Base-by-base conservation (phyloP, 2,888 invertebrate species). In the Synergus itoensis region DNA sequence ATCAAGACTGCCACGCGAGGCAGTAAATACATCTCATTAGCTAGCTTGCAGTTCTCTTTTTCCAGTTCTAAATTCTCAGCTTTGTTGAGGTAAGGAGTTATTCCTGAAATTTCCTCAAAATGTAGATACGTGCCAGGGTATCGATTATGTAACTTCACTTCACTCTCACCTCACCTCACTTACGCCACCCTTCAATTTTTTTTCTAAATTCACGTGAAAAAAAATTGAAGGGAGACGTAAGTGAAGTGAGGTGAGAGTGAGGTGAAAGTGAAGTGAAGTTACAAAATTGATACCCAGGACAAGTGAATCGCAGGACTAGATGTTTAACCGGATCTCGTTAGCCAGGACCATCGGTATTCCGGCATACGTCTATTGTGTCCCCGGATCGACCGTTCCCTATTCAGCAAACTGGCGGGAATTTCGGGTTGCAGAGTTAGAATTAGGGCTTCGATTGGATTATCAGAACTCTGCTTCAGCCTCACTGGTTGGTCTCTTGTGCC, bases 361-460 rank as follows among this genome's bases (percentile, higher is more conserved):
- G 77, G 77, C 76, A 82, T 81, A 82, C 77, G 79, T 79, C 87
- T 87, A 91, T 90, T 91, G 90, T 91, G 89, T 87, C 85, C 85
- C 82, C 83, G 83, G 86, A 88, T 89, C 86, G 88, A 84, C 86
- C 81, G 78, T 62, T 86, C 89, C 87, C 90, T 90, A 91, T 91
- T 91, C 90, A 90, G 89, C 89, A 91, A 92, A 91, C 91, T 89
- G 88, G 87, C 88, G 89, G 88, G 91, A 92, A 92, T 91, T 91
- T 90, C 89, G 88, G 89, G 88, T 88, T 89, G 88, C 88, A 88
- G 91, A 89, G 89, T 91, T 89, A 90, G 91, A 92, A 92, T 92
- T 91, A 91, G 92, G 89, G 88, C 89, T 91, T 89, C 90, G 90
- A 92, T 92, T 92, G 90, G 91, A 92, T 92, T 92, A 92, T 91